Evolutionary conservation across 2,888 invertebrate genomes (phyloP).

Genomic region (Trachelus troglodyta): DNA sequence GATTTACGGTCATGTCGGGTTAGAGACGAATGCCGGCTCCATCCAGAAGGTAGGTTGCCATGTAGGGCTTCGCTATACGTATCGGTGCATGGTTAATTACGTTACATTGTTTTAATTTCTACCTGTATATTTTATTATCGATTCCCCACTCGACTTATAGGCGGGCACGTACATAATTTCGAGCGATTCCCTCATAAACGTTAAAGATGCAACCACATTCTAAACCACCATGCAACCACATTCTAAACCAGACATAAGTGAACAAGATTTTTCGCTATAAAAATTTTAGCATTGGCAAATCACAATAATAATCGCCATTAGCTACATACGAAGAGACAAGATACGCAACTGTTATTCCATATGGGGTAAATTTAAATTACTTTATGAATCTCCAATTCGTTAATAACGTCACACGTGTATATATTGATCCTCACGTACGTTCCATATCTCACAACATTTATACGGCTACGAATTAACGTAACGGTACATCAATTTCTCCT

Average conservation of each 20-base stretch:
- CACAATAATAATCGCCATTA: not conserved
- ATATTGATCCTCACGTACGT: not conserved
- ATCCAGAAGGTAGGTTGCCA: not conserved
- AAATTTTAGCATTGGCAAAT: not conserved
- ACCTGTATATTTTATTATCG: slow-evolving; percentile 39
- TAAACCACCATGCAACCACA: not conserved
- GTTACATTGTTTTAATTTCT: slow-evolving; percentile 48
- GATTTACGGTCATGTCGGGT: slow-evolving; percentile 49
- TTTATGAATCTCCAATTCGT: not conserved
- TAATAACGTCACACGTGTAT: not conserved
- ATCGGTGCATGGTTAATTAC: slow-evolving; percentile 48
- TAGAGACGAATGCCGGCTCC: not conserved
- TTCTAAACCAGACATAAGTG: not conserved
- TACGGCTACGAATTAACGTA: not conserved
- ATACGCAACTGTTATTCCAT: not conserved
- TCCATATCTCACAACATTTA: not conserved
- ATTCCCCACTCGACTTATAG: slow-evolving; percentile 7
- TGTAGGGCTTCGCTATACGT: slow-evolving; percentile 13
- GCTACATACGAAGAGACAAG: not conserved
- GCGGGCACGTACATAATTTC: not conserved
- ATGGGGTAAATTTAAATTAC: not conserved
- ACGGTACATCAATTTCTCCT: not conserved
- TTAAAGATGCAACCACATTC: not conserved
- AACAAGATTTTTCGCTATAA: not conserved
- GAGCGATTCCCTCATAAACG: not conserved